A percentile compares a stretch with the other conserved stretches of the same genome.
These are phyloP conservation scores for Rhyacophila evoluta DNA, from an alignment of 2,888 invertebrate species.

Conservation along the genomic window DNA sequence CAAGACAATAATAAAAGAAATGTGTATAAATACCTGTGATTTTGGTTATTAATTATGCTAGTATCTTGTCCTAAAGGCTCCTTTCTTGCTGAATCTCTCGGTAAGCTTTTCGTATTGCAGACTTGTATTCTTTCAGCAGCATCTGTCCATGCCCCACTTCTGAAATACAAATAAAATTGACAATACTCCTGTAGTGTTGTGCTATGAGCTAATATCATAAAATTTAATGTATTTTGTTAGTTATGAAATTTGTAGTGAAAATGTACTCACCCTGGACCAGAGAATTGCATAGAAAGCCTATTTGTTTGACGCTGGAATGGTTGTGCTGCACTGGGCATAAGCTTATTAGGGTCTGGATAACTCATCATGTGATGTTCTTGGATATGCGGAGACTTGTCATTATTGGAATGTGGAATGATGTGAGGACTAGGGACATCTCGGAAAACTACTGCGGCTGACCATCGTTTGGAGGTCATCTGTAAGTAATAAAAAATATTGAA, in stretches of 20 bases:
- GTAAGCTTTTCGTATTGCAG: constrained; percentile 78
- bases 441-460: constrained; percentile 87
- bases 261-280: constrained; percentile 76
- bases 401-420: constrained; percentile 60
- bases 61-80: constrained; percentile 89
- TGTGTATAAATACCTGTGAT: constrained; percentile 61
- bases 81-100: constrained; percentile 81
- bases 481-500: constrained; percentile 42
- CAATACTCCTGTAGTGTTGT: not conserved
- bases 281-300: constrained; percentile 87
- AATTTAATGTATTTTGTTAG: no score
- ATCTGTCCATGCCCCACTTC: constrained; percentile 82
- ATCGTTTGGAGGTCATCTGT: constrained; percentile 76
- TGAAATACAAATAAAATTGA: constrained; percentile 56
- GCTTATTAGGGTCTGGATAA: constrained; percentile 47
- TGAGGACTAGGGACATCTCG: constrained; percentile 65
- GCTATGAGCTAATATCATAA: not conserved
- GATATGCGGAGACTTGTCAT: constrained; percentile 58
- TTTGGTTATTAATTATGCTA: constrained; percentile 66
- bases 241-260: no score
- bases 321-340: constrained; percentile 55
- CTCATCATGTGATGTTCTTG: constrained; percentile 47
- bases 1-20: constrained; percentile 23
- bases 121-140: constrained; percentile 79
- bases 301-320: constrained; percentile 73